Percentiles rank a stretch among this genome's conserved stretches.
Evolutionary conservation across 92 coral and sea anemone genomes (phyloP).

Genomic region (Paragorgia papillata): DNA sequence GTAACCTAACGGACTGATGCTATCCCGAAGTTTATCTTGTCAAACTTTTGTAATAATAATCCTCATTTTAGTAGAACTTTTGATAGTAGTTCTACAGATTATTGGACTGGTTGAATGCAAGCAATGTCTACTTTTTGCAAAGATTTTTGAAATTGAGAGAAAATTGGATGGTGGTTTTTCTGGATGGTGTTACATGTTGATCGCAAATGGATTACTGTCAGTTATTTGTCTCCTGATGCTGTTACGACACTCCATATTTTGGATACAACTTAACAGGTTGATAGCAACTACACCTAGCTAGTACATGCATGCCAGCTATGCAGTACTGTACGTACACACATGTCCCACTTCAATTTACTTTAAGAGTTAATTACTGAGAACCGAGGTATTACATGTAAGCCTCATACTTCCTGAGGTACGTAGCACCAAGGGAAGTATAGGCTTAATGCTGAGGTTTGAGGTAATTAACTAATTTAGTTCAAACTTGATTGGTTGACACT

Average conservation of each 20-base stretch:
- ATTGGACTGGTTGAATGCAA: slow-evolving; percentile 39
- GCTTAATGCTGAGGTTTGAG: too few relatives aligned
- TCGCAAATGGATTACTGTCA: slow-evolving; percentile 14
- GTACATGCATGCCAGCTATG: background rate
- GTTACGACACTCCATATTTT: slow-evolving; percentile 3
- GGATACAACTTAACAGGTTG: slow-evolving; percentile 8
- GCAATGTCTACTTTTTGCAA: slow-evolving; percentile 39
- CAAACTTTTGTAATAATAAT: background rate
- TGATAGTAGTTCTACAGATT: slow-evolving; percentile 6
- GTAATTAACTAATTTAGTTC: too few relatives aligned
- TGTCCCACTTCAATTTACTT: too few relatives aligned
- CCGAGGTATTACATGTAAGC: too few relatives aligned
- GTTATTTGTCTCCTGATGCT: slow-evolving; percentile 13
- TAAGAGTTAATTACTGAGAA: too few relatives aligned
- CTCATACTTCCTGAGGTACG: too few relatives aligned
- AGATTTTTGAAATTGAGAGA: slow-evolving; percentile 32
- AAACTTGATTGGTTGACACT: too few relatives aligned
- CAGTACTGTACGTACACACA: too few relatives aligned
- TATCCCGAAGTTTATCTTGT: background rate
- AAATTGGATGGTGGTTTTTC: slow-evolving; percentile 28
- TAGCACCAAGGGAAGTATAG: too few relatives aligned
- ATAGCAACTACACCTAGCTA: background rate
- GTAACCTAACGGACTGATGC: too few relatives aligned
- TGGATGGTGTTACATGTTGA: slow-evolving; percentile 26
- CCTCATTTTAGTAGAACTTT: slow-evolving; percentile 21